These are phyloP conservation scores for Lithobates sylvaticus DNA, from an alignment of 2,797 vertebrate species.

Conservation along the genomic window DNA sequence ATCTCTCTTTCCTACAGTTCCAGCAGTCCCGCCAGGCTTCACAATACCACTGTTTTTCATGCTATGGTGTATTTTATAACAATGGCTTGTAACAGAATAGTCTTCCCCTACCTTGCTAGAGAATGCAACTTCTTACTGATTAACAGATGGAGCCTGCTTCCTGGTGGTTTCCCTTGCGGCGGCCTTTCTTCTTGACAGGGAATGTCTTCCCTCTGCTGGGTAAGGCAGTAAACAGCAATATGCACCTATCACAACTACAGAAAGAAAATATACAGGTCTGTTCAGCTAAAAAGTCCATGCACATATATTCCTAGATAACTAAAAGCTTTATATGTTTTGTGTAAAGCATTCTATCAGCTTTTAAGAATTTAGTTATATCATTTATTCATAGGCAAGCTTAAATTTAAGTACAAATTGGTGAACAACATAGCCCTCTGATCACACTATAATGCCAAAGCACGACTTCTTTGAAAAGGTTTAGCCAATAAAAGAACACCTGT, in stretches of 20 bases:
- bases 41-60: conserved; percentile 3
- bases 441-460: too few species aligned
- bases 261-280: background rate
- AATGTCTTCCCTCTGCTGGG: conserved; percentile 47
- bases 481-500: too few species aligned
- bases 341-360: background rate
- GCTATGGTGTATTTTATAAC: background rate
- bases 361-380: too few species aligned
- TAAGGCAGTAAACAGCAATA: conserved; percentile 24
- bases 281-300: background rate
- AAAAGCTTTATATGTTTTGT: too few species aligned
- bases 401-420: too few species aligned
- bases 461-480: too few species aligned
- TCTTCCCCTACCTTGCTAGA: conserved; percentile 1
- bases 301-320: background rate
- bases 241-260: background rate
- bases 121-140: conserved; percentile 34
- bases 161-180: conserved; percentile 38
- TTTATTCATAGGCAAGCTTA: background rate
- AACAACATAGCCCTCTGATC: too few species aligned
- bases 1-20: conserved; percentile 3
- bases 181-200: background rate
- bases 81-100: conserved; percentile 1
- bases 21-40: background rate
- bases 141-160: conserved; percentile 37